Conservation (phyloP, 1,140 invertebrate genomes). For the Zaprionus davidi region DNA sequence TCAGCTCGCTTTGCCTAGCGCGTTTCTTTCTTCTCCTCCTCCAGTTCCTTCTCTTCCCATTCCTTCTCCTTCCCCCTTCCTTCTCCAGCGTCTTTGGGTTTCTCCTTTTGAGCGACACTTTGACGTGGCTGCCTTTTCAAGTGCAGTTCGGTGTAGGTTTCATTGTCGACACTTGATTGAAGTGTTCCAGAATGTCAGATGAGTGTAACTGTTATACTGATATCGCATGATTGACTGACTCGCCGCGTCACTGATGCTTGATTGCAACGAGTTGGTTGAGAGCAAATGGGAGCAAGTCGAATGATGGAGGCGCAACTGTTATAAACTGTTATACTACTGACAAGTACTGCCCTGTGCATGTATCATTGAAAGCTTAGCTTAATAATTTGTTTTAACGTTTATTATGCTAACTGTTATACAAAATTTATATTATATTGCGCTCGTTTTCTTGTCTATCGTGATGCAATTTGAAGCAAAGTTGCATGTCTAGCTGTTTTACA, state of each 20-base stretch:
- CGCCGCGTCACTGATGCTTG: conserved; percentile 22
- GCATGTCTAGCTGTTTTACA: no score
- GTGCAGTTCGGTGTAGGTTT: conserved; percentile 63
- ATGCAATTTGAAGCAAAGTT: no score
- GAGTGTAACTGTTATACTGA: conserved; percentile 33
- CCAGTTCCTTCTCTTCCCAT: not conserved
- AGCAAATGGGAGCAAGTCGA: not conserved
- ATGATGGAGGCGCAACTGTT: not conserved
- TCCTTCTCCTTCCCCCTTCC: not conserved
- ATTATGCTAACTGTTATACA: not conserved
- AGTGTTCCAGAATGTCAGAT: conserved; percentile 29
- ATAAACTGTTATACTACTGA: not conserved
- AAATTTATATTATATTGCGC: no score
- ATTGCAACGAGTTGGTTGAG: conserved; percentile 14
- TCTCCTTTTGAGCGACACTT: conserved; percentile 67
- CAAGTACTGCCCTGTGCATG: not conserved
- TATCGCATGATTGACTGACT: conserved; percentile 32
- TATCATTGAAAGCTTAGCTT: not conserved
- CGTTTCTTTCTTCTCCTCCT: not conserved
- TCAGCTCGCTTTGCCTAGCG: conserved; percentile 28
- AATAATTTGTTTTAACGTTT: not conserved
- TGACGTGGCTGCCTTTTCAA: conserved; percentile 63
- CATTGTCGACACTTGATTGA: conserved; percentile 38
- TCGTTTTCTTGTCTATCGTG: no score
- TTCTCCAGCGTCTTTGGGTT: conserved; percentile 15